A percentile compares a stretch with the other conserved stretches of the same genome.
Conservation (phyloP, 2,888 invertebrate genomes). For the Choristoneura rosaceana region DNA sequence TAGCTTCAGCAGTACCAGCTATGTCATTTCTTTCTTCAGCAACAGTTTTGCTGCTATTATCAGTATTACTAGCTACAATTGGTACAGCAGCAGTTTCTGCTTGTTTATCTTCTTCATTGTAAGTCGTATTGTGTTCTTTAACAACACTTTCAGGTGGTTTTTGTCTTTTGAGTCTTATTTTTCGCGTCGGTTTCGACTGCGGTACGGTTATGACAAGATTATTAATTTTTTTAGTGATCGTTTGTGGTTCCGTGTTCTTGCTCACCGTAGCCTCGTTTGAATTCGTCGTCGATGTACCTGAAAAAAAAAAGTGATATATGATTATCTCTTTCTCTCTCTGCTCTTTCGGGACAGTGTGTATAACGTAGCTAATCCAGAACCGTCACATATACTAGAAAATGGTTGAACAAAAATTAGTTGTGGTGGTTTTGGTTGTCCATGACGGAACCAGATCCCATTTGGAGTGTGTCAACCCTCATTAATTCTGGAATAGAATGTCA, state of each 20-base stretch:
- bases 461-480: too few species aligned
- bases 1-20: constrained; percentile 22
- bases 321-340: too few species aligned
- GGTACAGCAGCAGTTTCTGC: neutral
- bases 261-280: constrained; percentile 29
- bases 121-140: constrained; percentile 33
- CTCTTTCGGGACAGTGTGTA: too few species aligned
- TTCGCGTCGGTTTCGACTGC: constrained; percentile 62
- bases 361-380: too few species aligned
- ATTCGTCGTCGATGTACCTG: constrained; percentile 50
- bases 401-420: too few species aligned
- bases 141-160: constrained; percentile 49
- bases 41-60: constrained; percentile 47
- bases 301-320: constrained; percentile 40
- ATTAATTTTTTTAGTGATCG: constrained; percentile 64
- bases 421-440: too few species aligned
- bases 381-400: too few species aligned
- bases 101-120: constrained; percentile 44
- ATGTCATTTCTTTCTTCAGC: neutral
- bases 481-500: too few species aligned
- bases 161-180: constrained; percentile 75
- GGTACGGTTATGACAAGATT: constrained; percentile 74
- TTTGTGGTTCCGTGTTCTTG: constrained; percentile 43
- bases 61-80: constrained; percentile 53
- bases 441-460: too few species aligned